Base-by-base conservation (phyloP, 2,113 vertebrate genomes). In the Albula glossodonta region DNA sequence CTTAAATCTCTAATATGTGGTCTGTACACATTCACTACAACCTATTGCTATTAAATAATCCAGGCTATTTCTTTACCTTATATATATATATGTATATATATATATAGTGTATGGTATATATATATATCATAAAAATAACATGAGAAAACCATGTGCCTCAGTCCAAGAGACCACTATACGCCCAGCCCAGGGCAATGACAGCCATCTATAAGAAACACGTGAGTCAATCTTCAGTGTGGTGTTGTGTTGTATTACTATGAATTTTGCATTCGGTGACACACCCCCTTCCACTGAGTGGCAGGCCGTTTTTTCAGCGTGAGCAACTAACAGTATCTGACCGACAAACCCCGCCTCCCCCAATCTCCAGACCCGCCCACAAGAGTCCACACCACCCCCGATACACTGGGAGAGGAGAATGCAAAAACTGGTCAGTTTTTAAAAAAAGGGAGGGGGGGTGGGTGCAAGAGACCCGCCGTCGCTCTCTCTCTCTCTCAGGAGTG, bases 41-140 rank as follows among this genome's bases (percentile, higher is more conserved):
- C 94, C 97, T 97, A 98, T 98, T 98, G 96, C 97, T 98, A 97
- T 97, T 96, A 96, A 97, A 97, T 94, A 96, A 95, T 96, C 96
- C 96, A 96, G 96, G 93, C 93, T 93, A 93, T 92, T 93, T 91
- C 93, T 93, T 90, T 85, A 78, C 81, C 92, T 94, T 90, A 94
- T 91, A 88, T 92, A 94, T 94, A 93, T 95, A 95, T 94, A 93
- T 88, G 85, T 91, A 89, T 95, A 94, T 91, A 80, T 52, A 66
- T 48, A 79, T 48, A 12, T 48, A 10, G 19, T 19, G 22, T 19
- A 22, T 7, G 60, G 7, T 79, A 84, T 89, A 56, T 83, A 57
- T 90, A 92, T 96, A 95, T 96, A 96, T 96, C 95, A 95, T 95
- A 94, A 94, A 94, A 95, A 95, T 94, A 95, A 93, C 94, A 90